Base-by-base conservation (phyloP, 2,113 vertebrate genomes). In the Menura novaehollandiae region DNA sequence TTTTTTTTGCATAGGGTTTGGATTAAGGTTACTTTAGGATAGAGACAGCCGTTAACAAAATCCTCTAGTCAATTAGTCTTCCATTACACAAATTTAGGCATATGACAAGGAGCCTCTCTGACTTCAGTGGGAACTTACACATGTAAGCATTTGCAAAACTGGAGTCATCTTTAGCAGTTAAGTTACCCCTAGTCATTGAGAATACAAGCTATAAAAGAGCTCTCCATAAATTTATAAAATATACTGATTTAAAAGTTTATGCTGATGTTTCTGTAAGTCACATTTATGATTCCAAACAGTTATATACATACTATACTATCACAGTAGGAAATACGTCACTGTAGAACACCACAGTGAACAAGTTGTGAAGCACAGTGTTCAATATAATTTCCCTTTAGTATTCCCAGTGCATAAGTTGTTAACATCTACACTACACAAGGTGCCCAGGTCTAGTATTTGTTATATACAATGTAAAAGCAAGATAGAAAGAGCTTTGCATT, bases 1-100 rank as follows among this genome's bases (percentile, higher is more conserved):
- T 72, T 46, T 89, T 88, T 90, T 97, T 98, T 98, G 98, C 98
- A 98, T 98, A 98, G 98, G 97, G 96, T 97, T 97, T 94, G 72
- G 83, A 97, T 96, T 90, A 92, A 94, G 92, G 84, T 75, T 95
- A 91, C 80, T 95, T 96, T 76, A 95, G 93, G 87, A 97, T 92
- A 94, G 72, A 97, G 91, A 94, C 94, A 96, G 84, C 95, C 85
- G 68, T 97, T 92, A 82, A 86, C 87, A 94, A 97, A 96, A 97
- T 69, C 55, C 92, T 63, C 78, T 68, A n/a, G 37, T 91, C 92
- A 53, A 91, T 86, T 81, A 79, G 59, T 77, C 80, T 89, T 81
- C 81, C 64, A 83, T 66, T 74, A 69, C 77, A 79, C 91, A 77
- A 91, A 89, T 90, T 95, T 68, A 93, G 91, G 83, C 30, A n/a